These are phyloP conservation scores for Deroplatys truncata DNA, from an alignment of 2,888 invertebrate species.

Conservation along the genomic window DNA sequence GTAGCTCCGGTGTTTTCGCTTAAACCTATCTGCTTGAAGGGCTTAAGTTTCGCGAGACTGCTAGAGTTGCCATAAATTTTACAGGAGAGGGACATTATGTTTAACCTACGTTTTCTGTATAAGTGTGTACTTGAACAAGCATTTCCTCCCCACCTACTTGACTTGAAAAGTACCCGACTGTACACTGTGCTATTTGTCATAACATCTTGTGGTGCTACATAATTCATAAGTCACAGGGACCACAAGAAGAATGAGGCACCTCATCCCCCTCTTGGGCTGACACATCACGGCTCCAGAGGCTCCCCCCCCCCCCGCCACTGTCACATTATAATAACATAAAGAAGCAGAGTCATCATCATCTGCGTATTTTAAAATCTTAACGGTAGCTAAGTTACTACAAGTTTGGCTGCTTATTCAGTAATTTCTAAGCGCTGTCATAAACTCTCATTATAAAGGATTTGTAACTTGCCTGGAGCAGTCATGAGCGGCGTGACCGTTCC, in stretches of 20 bases:
- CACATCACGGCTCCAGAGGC: not conserved
- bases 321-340: not conserved
- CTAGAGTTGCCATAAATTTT: not conserved
- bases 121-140: not conserved
- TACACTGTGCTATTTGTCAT: conserved; percentile 3
- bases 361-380: not conserved
- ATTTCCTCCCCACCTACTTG: not conserved
- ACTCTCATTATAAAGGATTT: not conserved
- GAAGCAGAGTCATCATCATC: not conserved
- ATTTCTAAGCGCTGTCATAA: not conserved
- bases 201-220: conserved; percentile 8
- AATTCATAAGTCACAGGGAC: conserved; percentile 5
- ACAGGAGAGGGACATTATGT: not conserved
- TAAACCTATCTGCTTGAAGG: not conserved
- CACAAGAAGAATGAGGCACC: not conserved
- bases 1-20: too few relatives aligned
- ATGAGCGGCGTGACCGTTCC: not conserved
- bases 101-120: not conserved
- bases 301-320: not conserved
- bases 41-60: not conserved
- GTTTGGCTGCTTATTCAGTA: not conserved
- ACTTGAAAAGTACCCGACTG: not conserved
- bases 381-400: not conserved
- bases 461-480: not conserved
- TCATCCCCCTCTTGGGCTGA: not conserved